Base-by-base conservation (phyloP, 1,140 invertebrate species). In the Bombus terrestris region DNA sequence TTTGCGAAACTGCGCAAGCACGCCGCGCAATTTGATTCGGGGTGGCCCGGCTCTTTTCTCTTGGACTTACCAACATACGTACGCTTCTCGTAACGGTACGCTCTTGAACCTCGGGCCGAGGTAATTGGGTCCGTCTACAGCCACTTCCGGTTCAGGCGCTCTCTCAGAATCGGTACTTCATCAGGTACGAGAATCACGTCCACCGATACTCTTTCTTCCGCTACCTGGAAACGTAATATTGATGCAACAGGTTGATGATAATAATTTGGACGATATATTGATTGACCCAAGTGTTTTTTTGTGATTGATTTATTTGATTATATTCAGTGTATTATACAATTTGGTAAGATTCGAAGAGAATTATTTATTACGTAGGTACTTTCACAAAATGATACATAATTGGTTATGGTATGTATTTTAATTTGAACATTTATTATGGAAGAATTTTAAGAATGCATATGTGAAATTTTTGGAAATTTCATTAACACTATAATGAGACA, bases 11-110 rank as follows among this genome's bases (percentile, higher is more conserved):
- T 47, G 72, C 81, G 59, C 73, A n/a, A 62, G 59, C 59, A 62
- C 59, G 41, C 72, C 18, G 81, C 43, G 85, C 87, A 85, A 91
- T 91, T 91, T 92, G 81, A 91, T 88, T 89, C 89, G 79, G 91
- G 88, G 87, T 92, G 92, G 89, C 62, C 91, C 43, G 78, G 4
- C 57, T 64, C 47, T 77, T 35, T 43, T 80, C 62, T 32, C 0
- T 41, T 10, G n/a, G 39, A 43, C 57, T 68, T 25, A 62, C 39
- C 6, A 28, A 64, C 43, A 43, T 77, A 59, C 41, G 41, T 76
- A 73, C 81, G 74, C 64, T 75, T 68, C 66, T 79, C 77, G 47
- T 90, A 91, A 90, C 89, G 89, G 86, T 88, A 90, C 89, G 86
- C 35, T 71, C 68, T 80, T 85, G 69, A 77, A 57, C n/a, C 69